Conservation (phyloP, 1,140 invertebrate genomes). For the Saccostrea echinata region DNA sequence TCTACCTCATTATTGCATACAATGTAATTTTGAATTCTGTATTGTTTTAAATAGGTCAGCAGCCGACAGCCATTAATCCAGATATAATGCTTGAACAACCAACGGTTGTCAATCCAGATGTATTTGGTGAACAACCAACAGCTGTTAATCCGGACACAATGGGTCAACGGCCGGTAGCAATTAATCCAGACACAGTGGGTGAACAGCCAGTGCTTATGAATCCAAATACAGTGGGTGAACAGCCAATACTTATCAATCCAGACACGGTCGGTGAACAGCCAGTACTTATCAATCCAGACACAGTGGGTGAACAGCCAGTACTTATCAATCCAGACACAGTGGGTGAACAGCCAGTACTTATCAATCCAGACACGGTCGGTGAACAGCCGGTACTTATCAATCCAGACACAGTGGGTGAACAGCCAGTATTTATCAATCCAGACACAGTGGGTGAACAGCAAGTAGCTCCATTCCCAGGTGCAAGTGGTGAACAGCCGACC, state of each 20-base stretch:
- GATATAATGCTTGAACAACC: neutral
- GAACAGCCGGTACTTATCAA: neutral
- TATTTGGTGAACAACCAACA: neutral
- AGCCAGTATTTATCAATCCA: neutral
- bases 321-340: neutral
- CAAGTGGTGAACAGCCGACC: too few species aligned
- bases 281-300: neutral
- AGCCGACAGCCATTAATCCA: neutral
- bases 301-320: neutral
- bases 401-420: neutral
- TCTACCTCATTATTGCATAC: too few species aligned
- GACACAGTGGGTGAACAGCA: neutral
- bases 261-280: neutral
- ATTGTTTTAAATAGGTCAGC: too few species aligned
- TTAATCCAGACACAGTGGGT: too few species aligned
- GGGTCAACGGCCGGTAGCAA: too few species aligned
- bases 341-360: too few species aligned
- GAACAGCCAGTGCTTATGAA: too few species aligned
- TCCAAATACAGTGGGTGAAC: neutral
- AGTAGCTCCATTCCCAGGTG: neutral
- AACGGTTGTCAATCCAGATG: neutral
- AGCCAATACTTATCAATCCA: neutral
- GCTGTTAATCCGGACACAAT: neutral
- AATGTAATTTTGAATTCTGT: too few species aligned
- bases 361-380: too few species aligned